Percentiles rank a stretch among this genome's conserved stretches.
Conservation (phyloP, 2,113 vertebrate species). For the Stegostoma tigrinum region DNA sequence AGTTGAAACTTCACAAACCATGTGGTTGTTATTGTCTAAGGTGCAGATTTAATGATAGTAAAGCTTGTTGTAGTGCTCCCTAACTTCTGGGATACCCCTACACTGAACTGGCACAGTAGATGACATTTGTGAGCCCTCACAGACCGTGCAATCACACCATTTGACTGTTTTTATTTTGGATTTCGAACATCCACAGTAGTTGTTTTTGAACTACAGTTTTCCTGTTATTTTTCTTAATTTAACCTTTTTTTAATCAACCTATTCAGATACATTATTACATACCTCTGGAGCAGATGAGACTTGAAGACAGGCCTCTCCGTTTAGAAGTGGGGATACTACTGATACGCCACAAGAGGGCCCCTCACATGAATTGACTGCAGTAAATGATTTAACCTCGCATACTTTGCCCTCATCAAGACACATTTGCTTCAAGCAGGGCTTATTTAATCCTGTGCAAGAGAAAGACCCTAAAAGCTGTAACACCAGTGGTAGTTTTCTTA, state of each 20-base stretch:
- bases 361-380: not conserved
- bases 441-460: not conserved
- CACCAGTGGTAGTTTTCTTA: not conserved
- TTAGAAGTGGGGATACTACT: no score
- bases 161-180: not conserved
- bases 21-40: not conserved
- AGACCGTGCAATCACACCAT: not conserved
- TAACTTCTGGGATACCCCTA: not conserved
- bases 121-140: not conserved
- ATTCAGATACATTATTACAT: no score
- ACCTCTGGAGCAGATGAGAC: no score
- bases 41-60: not conserved
- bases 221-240: no score
- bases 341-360: no score
- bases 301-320: no score
- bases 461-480: not conserved
- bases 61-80: not conserved
- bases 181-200: no score
- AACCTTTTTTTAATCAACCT: no score
- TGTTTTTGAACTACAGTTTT: no score
- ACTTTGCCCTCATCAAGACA: not conserved
- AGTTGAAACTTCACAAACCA: not conserved
- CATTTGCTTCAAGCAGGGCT: not conserved
- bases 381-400: not conserved
- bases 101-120: not conserved